Evolutionary conservation across 2,888 invertebrate genomes (phyloP).

Genomic region (Volucella inflata): DNA sequence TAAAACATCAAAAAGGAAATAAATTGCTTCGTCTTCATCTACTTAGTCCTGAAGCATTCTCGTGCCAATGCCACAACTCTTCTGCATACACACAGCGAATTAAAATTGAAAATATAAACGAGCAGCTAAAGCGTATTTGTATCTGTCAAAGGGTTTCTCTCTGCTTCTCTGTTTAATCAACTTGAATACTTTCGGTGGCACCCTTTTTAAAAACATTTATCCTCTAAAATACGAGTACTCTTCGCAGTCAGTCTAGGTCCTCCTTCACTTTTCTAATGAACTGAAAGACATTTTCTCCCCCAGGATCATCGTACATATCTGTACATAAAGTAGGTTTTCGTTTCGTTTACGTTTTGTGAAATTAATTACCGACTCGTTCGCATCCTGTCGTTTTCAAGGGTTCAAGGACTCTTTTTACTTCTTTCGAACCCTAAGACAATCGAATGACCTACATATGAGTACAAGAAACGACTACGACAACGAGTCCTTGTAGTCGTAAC

Average conservation of each 20-base stretch:
- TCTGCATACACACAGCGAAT: conserved; percentile 50
- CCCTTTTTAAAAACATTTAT: conserved; percentile 28
- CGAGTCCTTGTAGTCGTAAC: too few relatives aligned
- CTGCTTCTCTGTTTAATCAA: conserved; percentile 63
- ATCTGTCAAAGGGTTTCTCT: conserved; percentile 66
- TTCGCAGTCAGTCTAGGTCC: background rate
- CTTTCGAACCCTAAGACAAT: conserved; percentile 61
- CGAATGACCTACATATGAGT: conserved; percentile 65
- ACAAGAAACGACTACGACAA: too few relatives aligned
- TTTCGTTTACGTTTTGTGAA: conserved; percentile 63
- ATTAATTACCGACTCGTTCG: conserved; percentile 64
- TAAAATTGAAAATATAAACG: conserved; percentile 72
- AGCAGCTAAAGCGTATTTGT: conserved; percentile 71
- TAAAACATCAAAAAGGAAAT: conserved; percentile 65
- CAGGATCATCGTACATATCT: conserved; percentile 30
- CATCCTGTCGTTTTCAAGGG: conserved; percentile 48
- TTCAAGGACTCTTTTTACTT: conserved; percentile 54
- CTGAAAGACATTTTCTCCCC: conserved; percentile 52
- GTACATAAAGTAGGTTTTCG: too few relatives aligned
- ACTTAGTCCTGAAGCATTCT: conserved; percentile 26
- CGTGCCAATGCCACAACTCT: conserved; percentile 38
- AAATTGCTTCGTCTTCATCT: conserved; percentile 60
- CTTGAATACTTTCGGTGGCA: conserved; percentile 38
- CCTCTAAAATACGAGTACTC: conserved; percentile 7
- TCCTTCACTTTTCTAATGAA: conserved; percentile 46